Evolutionary conservation across 2,113 vertebrate genomes (phyloP), one percentile per base, ranked within the genome.

Genomic region (Trichechus manatus): DNA sequence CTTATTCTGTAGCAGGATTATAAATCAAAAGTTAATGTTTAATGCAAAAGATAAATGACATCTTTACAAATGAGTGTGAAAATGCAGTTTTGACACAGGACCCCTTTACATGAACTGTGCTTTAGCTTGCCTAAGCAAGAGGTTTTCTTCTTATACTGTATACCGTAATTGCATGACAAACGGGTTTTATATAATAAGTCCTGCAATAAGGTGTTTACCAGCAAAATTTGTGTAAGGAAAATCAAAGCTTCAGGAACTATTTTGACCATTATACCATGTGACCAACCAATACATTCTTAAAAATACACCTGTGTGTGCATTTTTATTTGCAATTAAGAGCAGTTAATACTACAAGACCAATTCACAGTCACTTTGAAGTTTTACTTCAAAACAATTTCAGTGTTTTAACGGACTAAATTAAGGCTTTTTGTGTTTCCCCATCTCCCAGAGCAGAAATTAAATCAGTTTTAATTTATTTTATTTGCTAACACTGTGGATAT

Each of bases 391-490:
- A 98, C 93, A 98, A 98, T 97, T 98, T 98, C 98, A 98, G 95
- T 97, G 94, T 98, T 98, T 98, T 98, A 98, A 98, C 97, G 94
- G 97, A 97, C 98, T 98, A 98, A 98, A 98, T 98, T 98, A 98
- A 98, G 98, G 97, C 97, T 98, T 99, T 98, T 99, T 98, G 96
- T 98, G 97, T 98, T 98, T 98, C 95, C 96, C 96, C 96, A 97
- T 98, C 98, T 99, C 98, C 98, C 99, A 98, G 98, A 98, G 93
- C 98, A 98, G 98, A 99, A 99, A 99, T 99, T 99, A 99, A 98
- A 99, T 99, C 98, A 98, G 98, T 98, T 99, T 99, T 99, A 99
- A 99, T 99, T 99, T 99, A 98, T 99, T 99, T 99, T 99, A 99
- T 99, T 99, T 99, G 98, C 98, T 98, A 99, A 98, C 98, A 98